Conservation (phyloP, 2,113 vertebrate species). For the Platycercus adscitus region DNA sequence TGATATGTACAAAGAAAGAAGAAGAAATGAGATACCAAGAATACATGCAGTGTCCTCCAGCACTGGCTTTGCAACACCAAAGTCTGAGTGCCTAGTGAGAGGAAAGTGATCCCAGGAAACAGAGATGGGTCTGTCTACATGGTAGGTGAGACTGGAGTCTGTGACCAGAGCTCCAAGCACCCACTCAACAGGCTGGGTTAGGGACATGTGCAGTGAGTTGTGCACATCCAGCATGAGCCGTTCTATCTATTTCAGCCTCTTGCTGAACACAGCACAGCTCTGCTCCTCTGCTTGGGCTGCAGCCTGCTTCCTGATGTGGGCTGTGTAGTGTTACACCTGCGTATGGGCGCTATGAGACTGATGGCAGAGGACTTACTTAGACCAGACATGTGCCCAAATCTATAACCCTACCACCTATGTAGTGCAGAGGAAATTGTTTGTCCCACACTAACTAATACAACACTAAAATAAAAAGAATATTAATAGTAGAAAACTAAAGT, state of each 20-base stretch:
- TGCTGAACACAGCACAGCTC: neutral
- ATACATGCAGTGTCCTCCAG: fast-evolving
- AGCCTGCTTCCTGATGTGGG: neutral
- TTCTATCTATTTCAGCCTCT: neutral
- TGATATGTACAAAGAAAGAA: neutral
- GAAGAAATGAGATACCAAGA: neutral
- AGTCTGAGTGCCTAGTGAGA: neutral
- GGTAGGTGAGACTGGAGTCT: neutral
- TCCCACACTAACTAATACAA: neutral
- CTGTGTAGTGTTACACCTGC: fast-evolving
- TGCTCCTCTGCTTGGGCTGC: neutral
- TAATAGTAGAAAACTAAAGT: neutral
- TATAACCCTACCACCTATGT: fast-evolving
- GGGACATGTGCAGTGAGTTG: fast-evolving
- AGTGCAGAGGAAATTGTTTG: neutral
- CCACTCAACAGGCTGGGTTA: neutral
- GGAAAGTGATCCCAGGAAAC: neutral
- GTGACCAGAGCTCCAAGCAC: neutral
- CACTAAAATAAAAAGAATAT: neutral
- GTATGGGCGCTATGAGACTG: fast-evolving
- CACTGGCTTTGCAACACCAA: neutral
- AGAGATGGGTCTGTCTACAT: fast-evolving
- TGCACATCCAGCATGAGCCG: neutral
- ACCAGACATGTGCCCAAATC: fast-evolving
- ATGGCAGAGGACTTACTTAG: neutral